These are phyloP conservation scores for Trachurus trachurus DNA, from an alignment of 2,797 vertebrate genomes.

Conservation along the genomic window DNA sequence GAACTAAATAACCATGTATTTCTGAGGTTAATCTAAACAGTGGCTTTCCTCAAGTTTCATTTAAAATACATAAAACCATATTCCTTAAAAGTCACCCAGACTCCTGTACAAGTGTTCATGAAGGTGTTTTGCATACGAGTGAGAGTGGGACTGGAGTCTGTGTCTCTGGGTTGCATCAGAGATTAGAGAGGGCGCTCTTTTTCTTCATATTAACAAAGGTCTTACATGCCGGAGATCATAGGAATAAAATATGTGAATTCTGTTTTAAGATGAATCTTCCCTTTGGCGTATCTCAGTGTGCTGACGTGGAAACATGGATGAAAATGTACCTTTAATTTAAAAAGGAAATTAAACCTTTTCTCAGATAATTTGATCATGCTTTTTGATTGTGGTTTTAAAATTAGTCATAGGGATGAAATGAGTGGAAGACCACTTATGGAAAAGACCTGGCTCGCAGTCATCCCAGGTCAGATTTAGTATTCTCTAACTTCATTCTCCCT, in stretches of 20 bases:
- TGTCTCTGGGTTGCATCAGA: constrained; percentile 67
- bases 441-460: background rate
- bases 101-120: constrained; percentile 28
- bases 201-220: constrained; percentile 61
- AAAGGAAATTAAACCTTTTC: constrained; percentile 35
- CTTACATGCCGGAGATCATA: constrained; percentile 59
- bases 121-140: constrained; percentile 56
- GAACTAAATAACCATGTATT: background rate
- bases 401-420: constrained; percentile 18
- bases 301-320: constrained; percentile 36
- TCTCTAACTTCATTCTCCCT: background rate
- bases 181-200: constrained; percentile 44
- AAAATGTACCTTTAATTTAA: constrained; percentile 48
- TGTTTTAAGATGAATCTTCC: constrained; percentile 63
- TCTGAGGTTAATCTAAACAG: constrained; percentile 18
- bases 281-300: constrained; percentile 33
- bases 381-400: constrained; percentile 29
- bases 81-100: constrained; percentile 31
- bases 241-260: constrained; percentile 67
- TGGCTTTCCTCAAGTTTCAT: constrained; percentile 16
- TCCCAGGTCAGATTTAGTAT: constrained; percentile 19
- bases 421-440: background rate
- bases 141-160: constrained; percentile 23
- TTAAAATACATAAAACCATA: constrained; percentile 25
- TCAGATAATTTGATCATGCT: background rate